A percentile compares a stretch with the other conserved stretches of the same genome.
These are phyloP conservation scores for Sesia apiformis DNA, from an alignment of 2,888 invertebrate genomes.

Conservation along the genomic window DNA sequence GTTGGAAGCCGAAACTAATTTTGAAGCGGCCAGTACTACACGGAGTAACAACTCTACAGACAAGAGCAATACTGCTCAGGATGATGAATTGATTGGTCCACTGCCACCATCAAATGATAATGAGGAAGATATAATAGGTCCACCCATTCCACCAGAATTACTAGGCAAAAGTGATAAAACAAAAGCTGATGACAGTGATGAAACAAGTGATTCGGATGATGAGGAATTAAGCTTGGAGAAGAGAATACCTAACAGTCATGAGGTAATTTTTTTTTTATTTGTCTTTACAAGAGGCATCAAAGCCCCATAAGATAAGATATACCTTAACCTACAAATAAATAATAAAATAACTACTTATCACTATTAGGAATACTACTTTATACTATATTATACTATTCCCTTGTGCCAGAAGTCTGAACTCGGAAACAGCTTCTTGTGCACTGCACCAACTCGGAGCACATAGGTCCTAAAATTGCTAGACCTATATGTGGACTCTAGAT, in stretches of 20 bases:
- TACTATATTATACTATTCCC: no score
- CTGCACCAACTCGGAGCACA: no score
- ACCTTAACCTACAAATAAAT: no score
- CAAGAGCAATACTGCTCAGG: not conserved
- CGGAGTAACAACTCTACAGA: slow-evolving; percentile 16
- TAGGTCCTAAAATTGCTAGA: no score
- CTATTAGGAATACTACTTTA: no score
- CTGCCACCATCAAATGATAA: not conserved
- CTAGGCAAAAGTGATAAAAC: slow-evolving; percentile 12
- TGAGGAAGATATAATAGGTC: slow-evolving; percentile 77
- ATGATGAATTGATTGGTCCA: not conserved
- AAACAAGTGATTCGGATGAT: slow-evolving; percentile 63
- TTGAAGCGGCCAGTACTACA: slow-evolving; percentile 6
- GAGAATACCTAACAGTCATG: slow-evolving; percentile 83
- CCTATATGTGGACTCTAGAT: no score
- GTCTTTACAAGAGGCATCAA: not conserved
- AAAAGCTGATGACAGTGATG: slow-evolving; percentile 51
- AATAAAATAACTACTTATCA: no score
- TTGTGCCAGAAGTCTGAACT: no score
- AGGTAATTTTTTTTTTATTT: slow-evolving; percentile 63
- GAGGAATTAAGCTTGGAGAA: slow-evolving; percentile 61
- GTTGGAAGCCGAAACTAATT: slow-evolving; percentile 17
- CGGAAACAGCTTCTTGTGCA: no score
- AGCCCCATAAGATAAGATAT: no score
- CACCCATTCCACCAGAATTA: slow-evolving; percentile 63